A percentile compares a stretch with the other conserved stretches of the same genome.
phyloP scores from a whole-genome alignment of 2,113 vertebrate genomes.

The Pelvicachromis taeniatus region DNA sequence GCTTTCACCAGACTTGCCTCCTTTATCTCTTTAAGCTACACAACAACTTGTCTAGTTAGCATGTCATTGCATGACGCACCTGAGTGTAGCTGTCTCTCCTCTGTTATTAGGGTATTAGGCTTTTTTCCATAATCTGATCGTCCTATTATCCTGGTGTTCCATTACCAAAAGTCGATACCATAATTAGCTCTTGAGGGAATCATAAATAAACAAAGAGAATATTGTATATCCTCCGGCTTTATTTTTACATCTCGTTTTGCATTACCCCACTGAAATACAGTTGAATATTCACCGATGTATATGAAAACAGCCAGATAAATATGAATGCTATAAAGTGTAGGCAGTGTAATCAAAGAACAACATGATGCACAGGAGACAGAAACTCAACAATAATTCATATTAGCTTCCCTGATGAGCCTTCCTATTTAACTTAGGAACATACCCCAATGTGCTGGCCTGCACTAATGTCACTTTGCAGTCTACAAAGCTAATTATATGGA shows the following conservation, averaged over 20 bases:
- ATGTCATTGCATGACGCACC: background rate
- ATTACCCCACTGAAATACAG: background rate
- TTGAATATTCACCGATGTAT: background rate
- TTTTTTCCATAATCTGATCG: background rate
- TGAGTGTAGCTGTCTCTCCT: background rate
- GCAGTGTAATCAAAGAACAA: background rate
- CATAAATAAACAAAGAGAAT: background rate
- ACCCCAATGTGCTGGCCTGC: background rate
- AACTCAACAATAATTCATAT: background rate
- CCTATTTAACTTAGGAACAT: background rate
- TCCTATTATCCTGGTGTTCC: background rate
- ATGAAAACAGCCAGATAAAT: background rate
- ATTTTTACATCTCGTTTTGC: background rate
- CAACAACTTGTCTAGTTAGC: background rate
- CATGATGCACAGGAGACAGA: background rate
- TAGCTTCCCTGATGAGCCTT: background rate
- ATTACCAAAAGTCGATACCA: background rate
- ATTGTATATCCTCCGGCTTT: background rate
- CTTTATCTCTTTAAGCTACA: background rate
- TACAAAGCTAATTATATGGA: background rate
- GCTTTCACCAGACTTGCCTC: background rate
- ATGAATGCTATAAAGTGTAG: background rate
- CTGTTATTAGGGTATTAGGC: rapidly evolving
- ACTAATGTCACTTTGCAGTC: background rate
- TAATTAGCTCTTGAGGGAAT: background rate